phyloP scores from a whole-genome alignment of 2,797 vertebrate species.

The Natrix natrix region DNA sequence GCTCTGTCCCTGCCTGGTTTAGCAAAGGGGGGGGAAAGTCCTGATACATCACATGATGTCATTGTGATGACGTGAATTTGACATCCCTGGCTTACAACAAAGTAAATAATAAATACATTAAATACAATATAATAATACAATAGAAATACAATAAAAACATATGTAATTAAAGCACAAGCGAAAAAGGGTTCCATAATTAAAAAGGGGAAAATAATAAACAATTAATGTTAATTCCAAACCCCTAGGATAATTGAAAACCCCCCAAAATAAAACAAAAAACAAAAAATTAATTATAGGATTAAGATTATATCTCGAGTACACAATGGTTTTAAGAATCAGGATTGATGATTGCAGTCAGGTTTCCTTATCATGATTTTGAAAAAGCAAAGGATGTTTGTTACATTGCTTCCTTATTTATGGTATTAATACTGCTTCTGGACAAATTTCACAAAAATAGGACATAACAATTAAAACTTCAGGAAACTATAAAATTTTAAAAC shows the following conservation, averaged over 20 bases:
- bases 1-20: too few species aligned
- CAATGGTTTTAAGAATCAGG: not conserved
- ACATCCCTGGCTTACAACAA: not conserved
- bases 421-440: not conserved
- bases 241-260: not conserved
- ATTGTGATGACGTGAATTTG: too few species aligned
- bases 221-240: too few species aligned
- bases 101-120: not conserved
- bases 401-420: not conserved
- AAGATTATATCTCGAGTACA: not conserved
- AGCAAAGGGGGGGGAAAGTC: too few species aligned
- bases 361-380: not conserved
- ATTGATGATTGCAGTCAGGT: not conserved
- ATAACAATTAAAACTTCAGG: not conserved
- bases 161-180: not conserved
- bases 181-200: not conserved
- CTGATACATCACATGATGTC: too few species aligned
- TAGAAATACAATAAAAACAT: not conserved
- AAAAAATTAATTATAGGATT: not conserved
- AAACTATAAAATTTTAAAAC: not conserved
- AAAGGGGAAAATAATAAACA: not conserved
- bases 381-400: not conserved
- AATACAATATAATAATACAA: too few species aligned
- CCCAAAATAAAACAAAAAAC: not conserved
- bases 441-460: not conserved